A percentile compares a stretch with the other conserved stretches of the same genome.
Conservation (phyloP, 2,797 vertebrate species). For the Perodicticus potto region DNA sequence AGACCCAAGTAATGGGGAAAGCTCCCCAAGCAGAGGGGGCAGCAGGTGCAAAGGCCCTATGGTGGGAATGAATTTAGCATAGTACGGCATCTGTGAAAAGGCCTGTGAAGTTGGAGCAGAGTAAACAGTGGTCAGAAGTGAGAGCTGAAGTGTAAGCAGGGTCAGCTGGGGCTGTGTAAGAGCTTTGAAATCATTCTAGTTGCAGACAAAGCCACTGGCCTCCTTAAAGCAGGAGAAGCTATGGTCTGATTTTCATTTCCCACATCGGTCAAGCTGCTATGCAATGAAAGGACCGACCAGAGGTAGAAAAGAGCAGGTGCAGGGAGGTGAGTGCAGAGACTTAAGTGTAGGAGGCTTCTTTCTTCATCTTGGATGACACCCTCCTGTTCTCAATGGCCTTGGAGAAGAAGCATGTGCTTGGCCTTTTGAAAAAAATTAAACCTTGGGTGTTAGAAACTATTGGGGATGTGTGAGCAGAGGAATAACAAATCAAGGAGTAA, state of each 20-base stretch:
- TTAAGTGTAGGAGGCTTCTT: background rate
- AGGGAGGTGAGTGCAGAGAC: background rate
- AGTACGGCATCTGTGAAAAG: fast-evolving
- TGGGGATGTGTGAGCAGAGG: background rate
- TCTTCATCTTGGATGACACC: background rate
- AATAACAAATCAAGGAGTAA: background rate
- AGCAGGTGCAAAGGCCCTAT: background rate
- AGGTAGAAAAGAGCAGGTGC: background rate
- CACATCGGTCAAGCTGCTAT: background rate
- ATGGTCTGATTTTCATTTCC: background rate
- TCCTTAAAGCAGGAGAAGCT: background rate
- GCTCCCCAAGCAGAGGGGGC: background rate
- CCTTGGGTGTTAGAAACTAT: background rate
- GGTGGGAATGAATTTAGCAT: background rate
- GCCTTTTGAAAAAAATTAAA: background rate
- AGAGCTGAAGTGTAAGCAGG: background rate
- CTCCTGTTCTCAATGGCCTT: fast-evolving
- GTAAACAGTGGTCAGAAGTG: background rate
- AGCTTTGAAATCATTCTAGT: background rate
- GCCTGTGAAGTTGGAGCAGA: background rate
- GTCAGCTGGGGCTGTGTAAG: background rate
- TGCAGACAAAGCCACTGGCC: background rate
- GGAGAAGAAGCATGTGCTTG: background rate
- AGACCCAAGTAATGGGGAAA: background rate
- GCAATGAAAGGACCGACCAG: background rate